Conservation (phyloP, 1,140 invertebrate species). For the Drosophila setifemur region DNA sequence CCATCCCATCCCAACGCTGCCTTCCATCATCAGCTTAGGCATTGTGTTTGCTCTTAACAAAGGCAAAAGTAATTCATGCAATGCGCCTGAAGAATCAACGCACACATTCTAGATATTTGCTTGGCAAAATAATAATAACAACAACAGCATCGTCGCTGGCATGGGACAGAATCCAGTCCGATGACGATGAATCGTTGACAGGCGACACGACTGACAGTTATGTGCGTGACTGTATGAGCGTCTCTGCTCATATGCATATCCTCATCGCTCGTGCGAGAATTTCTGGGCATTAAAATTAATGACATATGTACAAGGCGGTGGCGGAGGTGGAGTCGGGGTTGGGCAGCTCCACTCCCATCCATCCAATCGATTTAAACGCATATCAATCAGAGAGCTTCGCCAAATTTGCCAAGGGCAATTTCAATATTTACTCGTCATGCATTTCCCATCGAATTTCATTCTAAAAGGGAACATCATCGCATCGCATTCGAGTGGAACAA, state of each 20-base stretch:
- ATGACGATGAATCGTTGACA: slow-evolving; percentile 13
- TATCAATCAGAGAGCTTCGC: slow-evolving; percentile 64
- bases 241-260: neutral
- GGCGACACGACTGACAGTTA: slow-evolving; percentile 29
- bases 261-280: neutral
- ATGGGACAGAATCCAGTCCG: slow-evolving; percentile 1
- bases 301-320: slow-evolving; percentile 40
- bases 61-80: slow-evolving; percentile 71
- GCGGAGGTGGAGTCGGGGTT: neutral
- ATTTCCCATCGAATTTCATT: slow-evolving; percentile 21
- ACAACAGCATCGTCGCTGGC: slow-evolving; percentile 22
- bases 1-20: no score
- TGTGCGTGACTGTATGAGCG: neutral
- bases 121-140: slow-evolving; percentile 45
- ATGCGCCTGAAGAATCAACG: slow-evolving; percentile 62
- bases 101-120: slow-evolving; percentile 65
- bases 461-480: slow-evolving; percentile 23
- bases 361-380: slow-evolving; percentile 55
- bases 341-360: no score
- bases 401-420: slow-evolving; percentile 43
- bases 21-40: slow-evolving; percentile 40
- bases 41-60: slow-evolving; percentile 68
- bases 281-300: slow-evolving; percentile 66
- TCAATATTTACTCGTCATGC: slow-evolving; percentile 59
- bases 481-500: slow-evolving; percentile 17